Evolutionary conservation across 2,888 invertebrate species (phyloP).

Genomic region (Hemicrepidius hirtus): DNA sequence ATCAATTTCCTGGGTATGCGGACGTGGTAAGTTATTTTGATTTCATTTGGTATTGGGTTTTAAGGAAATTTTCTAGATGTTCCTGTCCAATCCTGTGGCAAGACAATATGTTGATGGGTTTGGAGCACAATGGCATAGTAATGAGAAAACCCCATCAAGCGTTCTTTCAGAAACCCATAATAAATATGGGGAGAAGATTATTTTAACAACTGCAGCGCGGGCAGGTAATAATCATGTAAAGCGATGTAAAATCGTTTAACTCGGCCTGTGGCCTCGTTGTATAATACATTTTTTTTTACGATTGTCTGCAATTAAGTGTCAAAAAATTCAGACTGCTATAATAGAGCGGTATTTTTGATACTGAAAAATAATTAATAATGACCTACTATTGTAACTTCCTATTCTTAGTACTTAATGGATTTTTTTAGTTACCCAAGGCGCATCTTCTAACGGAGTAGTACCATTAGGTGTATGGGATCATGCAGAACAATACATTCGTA

Average conservation of each 20-base stretch:
- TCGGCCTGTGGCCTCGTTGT: too few species aligned
- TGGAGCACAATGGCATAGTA: constrained; percentile 89
- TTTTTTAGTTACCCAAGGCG: too few species aligned
- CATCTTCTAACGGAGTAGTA: neutral
- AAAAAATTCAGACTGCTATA: too few species aligned
- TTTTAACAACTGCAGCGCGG: constrained; percentile 89
- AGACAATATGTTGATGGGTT: constrained; percentile 82
- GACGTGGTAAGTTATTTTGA: too few species aligned
- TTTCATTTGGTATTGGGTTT: neutral
- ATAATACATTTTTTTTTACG: neutral
- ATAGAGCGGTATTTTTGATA: too few species aligned
- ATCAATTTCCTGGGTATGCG: constrained; percentile 73
- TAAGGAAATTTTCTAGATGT: constrained; percentile 59
- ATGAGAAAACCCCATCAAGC: constrained; percentile 75
- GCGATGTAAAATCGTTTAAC: too few species aligned
- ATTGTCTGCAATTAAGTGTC: too few species aligned
- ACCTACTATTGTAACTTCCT: too few species aligned
- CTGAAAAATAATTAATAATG: too few species aligned
- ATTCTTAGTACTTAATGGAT: too few species aligned
- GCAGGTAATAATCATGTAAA: too few species aligned
- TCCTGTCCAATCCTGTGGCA: constrained; percentile 68
- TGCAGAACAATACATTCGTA: constrained; percentile 70
- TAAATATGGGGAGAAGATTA: constrained; percentile 69
- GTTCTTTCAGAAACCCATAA: constrained; percentile 75
- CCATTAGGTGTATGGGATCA: constrained; percentile 70